phyloP scores from a whole-genome alignment of 2,113 vertebrate genomes.

The Trematomus loennbergii region DNA sequence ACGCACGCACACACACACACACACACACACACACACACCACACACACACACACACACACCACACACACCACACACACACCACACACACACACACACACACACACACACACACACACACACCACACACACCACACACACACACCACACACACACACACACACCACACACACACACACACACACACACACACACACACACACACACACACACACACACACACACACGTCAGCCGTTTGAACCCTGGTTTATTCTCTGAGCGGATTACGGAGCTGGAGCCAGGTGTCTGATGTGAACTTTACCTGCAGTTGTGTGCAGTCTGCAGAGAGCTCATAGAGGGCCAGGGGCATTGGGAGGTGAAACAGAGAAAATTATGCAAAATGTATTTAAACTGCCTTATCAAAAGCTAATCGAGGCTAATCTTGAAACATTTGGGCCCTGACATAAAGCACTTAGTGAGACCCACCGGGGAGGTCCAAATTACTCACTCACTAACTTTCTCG shows the following conservation, averaged over 20 bases:
- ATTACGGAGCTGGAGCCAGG: not conserved
- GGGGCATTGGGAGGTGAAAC: slow-evolving; percentile 31
- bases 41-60: not conserved
- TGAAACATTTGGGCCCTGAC: slow-evolving; percentile 48
- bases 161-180: too few relatives aligned
- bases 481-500: slow-evolving; percentile 18
- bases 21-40: too few relatives aligned
- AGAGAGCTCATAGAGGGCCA: slow-evolving; percentile 13
- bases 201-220: not conserved
- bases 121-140: not conserved
- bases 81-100: not conserved
- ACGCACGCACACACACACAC: not conserved
- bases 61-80: too few relatives aligned
- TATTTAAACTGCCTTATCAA: slow-evolving; percentile 57
- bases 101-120: not conserved
- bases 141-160: not conserved
- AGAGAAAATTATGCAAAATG: slow-evolving; percentile 55
- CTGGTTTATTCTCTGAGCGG: not conserved
- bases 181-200: too few relatives aligned
- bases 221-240: not conserved
- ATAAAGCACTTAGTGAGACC: slow-evolving; percentile 57
- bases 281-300: slow-evolving; percentile 6
- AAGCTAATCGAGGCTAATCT: slow-evolving; percentile 57
- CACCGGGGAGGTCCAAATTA: slow-evolving; percentile 50
- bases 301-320: not conserved